A percentile compares a stretch with the other conserved stretches of the same genome.
These are phyloP conservation scores for Dynastes grantii DNA, from an alignment of 2,888 invertebrate species.

Conservation along the genomic window DNA sequence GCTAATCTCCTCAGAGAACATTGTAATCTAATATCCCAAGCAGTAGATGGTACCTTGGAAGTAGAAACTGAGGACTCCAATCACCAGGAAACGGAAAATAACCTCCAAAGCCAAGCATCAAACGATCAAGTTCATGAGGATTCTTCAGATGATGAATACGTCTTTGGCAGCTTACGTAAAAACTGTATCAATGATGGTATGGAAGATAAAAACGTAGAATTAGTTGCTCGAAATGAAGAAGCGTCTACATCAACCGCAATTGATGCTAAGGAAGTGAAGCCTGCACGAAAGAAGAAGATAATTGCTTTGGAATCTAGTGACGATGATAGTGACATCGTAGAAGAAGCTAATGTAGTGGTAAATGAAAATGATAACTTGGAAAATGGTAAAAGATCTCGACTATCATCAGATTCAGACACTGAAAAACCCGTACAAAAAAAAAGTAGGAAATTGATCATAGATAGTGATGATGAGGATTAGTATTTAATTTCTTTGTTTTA, in stretches of 20 bases:
- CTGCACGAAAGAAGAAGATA: neutral
- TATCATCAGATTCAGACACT: conserved; percentile 59
- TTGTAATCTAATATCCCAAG: conserved; percentile 74
- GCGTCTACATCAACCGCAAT: neutral
- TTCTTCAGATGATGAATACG: conserved; percentile 65
- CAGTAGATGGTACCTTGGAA: conserved; percentile 72
- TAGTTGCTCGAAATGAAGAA: neutral
- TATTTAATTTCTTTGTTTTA: conserved; percentile 28
- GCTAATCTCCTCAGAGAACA: conserved; percentile 74
- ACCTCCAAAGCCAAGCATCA: neutral
- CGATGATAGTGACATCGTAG: neutral
- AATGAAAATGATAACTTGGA: conserved; percentile 52
- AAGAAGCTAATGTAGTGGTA: conserved; percentile 11
- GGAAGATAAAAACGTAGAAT: neutral
- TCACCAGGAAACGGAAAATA: neutral
- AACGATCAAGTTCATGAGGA: neutral
- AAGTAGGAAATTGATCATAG: conserved; percentile 57
- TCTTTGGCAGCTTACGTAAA: conserved; percentile 57
- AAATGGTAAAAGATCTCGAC: conserved; percentile 55
- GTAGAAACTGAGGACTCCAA: conserved; percentile 18
- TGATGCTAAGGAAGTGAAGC: neutral
- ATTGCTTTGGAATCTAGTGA: conserved; percentile 2
- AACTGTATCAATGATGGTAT: neutral
- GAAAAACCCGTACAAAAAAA: conserved; percentile 60
- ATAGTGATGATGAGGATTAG: conserved; percentile 62